Percentiles rank a stretch among this genome's conserved stretches.
These are phyloP conservation scores for Nebria brevicollis DNA, from an alignment of 2,888 invertebrate genomes.

Conservation along the genomic window DNA sequence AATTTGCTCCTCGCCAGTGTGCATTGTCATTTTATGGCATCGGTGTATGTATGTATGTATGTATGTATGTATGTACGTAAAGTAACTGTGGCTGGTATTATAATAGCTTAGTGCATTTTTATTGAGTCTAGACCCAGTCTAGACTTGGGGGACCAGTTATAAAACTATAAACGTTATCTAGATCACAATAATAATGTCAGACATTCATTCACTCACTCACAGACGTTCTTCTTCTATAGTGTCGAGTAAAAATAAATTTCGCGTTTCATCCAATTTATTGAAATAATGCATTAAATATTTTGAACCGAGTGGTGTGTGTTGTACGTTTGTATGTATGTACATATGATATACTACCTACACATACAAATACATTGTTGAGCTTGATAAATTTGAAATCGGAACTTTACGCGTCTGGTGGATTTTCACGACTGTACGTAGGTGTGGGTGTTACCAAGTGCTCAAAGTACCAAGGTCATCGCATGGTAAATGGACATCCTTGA, in stretches of 20 bases:
- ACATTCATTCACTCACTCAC: background rate
- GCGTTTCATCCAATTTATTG: no score
- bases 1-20: background rate
- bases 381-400: no score
- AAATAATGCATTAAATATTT: no score
- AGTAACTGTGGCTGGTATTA: background rate
- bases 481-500: conserved; percentile 23
- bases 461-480: background rate
- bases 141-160: conserved; percentile 51
- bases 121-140: conserved; percentile 59
- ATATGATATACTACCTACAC: no score
- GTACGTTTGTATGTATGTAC: no score
- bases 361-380: no score
- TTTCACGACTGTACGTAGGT: background rate
- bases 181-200: conserved; percentile 47
- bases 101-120: conserved; percentile 55
- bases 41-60: background rate
- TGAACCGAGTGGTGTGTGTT: no score
- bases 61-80: no score
- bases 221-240: background rate
- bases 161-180: conserved; percentile 49
- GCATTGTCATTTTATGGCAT: background rate
- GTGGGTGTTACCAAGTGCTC: background rate
- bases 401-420: no score
- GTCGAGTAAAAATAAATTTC: no score